Evolutionary conservation across 2,113 vertebrate genomes (phyloP).

Genomic region (Megaceryle maxima): DNA sequence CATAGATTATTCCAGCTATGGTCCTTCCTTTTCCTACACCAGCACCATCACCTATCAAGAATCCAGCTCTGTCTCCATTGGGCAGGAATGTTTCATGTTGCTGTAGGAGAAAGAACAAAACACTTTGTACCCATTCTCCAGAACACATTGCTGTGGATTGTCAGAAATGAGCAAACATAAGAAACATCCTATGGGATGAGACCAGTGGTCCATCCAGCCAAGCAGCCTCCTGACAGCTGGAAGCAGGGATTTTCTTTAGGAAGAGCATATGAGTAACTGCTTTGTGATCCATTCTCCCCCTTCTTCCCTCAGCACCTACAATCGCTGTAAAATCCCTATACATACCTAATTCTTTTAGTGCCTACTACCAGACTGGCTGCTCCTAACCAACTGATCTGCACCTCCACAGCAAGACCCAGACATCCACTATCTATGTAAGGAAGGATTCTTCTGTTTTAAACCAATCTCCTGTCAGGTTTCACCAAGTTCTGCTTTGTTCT

Average conservation of each 20-base stretch:
- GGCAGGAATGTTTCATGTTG: constrained; percentile 99
- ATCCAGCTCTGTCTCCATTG: constrained; percentile 92
- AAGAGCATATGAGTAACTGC: neutral
- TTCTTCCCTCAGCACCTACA: neutral
- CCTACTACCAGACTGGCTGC: neutral
- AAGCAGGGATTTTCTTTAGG: neutral
- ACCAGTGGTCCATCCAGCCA: neutral
- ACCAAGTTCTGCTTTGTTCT: neutral
- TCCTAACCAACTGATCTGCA: neutral
- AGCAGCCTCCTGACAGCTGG: neutral
- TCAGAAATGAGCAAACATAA: neutral
- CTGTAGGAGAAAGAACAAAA: constrained; percentile 69
- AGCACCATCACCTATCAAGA: constrained; percentile 96
- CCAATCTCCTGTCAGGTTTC: neutral
- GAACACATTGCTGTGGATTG: neutral
- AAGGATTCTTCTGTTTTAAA: neutral
- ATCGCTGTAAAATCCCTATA: neutral
- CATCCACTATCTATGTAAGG: neutral
- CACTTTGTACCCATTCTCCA: neutral
- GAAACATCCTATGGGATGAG: neutral
- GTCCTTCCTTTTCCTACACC: constrained; percentile 98
- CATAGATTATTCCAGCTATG: constrained; percentile 96
- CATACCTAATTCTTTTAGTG: neutral
- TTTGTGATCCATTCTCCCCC: neutral
- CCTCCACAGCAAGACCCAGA: neutral